Evolutionary conservation across 1,140 invertebrate species (phyloP).

Genomic region (Globodera ellingtonae): DNA sequence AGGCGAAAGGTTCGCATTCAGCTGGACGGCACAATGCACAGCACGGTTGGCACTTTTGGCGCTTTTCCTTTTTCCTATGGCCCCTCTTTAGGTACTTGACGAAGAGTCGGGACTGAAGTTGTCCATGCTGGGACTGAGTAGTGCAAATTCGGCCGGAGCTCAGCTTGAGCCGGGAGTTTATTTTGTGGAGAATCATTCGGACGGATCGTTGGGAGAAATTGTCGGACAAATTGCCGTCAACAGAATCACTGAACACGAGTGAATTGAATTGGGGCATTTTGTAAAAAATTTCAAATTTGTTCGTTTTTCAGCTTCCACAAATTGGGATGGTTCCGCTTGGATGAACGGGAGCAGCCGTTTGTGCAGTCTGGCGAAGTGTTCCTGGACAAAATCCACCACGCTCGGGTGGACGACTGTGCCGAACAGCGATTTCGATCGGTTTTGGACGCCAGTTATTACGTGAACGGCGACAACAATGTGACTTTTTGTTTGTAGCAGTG

Average conservation of each 20-base stretch:
- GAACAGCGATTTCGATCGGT: conserved; percentile 44
- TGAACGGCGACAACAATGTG: conserved; percentile 39
- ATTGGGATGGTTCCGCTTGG: conserved; percentile 51
- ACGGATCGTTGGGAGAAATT: conserved; percentile 39
- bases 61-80: not conserved
- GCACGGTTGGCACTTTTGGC: conserved; percentile 2
- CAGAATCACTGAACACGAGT: conserved; percentile 52
- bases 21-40: conserved; percentile 35
- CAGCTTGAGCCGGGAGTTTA: conserved; percentile 49
- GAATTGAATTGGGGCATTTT: conserved; percentile 1
- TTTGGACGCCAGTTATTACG: conserved; percentile 50
- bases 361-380: conserved; percentile 49
- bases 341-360: conserved; percentile 31
- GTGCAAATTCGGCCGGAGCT: conserved; percentile 23
- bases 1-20: conserved; percentile 32
- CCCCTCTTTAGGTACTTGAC: conserved; percentile 9
- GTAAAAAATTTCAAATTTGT: not conserved
- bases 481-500: not conserved
- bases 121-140: conserved; percentile 28
- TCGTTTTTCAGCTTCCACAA: conserved; percentile 47
- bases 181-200: conserved; percentile 43
- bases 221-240: conserved; percentile 42
- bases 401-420: conserved; percentile 48
- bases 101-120: conserved; percentile 31
- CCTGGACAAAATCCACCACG: conserved; percentile 51